Percentiles rank a stretch among this genome's conserved stretches.
These are phyloP conservation scores for Pachyramphus minor DNA, from an alignment of 2,113 vertebrate species.

Conservation along the genomic window DNA sequence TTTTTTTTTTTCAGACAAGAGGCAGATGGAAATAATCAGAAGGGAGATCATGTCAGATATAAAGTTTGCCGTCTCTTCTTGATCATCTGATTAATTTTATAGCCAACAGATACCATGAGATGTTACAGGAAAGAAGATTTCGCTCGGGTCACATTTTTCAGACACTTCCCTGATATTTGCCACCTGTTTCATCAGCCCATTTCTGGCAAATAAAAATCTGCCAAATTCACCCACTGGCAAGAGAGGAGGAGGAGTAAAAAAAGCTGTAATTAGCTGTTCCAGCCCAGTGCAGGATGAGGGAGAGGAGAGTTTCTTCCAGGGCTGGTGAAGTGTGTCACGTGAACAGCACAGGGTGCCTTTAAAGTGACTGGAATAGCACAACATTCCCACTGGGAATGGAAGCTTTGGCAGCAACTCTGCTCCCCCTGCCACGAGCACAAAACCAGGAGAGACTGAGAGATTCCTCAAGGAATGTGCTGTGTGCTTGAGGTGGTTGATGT, in stretches of 20 bases:
- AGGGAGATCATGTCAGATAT: not conserved
- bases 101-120: not conserved
- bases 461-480: not conserved
- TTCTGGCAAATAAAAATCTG: not conserved
- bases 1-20: not conserved
- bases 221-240: not conserved
- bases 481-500: not conserved
- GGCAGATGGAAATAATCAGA: slow-evolving; percentile 55
- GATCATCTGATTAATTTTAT: slow-evolving; percentile 4
- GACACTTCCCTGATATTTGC: not conserved
- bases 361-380: not conserved
- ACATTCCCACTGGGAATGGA: not conserved
- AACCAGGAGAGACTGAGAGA: not conserved
- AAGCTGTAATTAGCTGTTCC: not conserved
- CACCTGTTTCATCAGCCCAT: not conserved
- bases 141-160: not conserved
- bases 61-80: slow-evolving; percentile 22
- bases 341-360: not conserved
- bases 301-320: not conserved
- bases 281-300: not conserved
- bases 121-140: not conserved
- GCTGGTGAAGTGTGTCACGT: not conserved
- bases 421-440: not conserved
- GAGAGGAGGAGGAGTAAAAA: not conserved
- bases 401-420: not conserved